phyloP scores from a whole-genome alignment of 2,113 vertebrate species.

The Chaetodon trifascialis region DNA sequence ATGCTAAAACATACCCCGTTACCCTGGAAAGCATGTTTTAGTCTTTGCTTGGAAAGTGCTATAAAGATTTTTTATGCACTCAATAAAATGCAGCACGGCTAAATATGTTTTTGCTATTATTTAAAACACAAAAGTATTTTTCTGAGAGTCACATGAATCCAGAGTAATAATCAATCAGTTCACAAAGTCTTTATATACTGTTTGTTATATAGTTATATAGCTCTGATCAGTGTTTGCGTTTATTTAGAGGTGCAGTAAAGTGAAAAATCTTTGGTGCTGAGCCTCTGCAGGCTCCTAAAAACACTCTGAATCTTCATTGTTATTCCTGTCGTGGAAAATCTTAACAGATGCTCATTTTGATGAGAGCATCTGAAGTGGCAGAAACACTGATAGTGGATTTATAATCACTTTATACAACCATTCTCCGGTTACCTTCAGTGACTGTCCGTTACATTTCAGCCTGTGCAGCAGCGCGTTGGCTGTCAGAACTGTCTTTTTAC shows the following conservation, averaged over 20 bases:
- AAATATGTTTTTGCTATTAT: not conserved
- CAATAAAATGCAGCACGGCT: not conserved
- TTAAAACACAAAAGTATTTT: not conserved
- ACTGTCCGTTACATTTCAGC: slow-evolving; percentile 8
- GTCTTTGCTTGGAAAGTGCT: not conserved
- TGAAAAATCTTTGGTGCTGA: not conserved
- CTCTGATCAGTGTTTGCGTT: not conserved
- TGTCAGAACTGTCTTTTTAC: not conserved
- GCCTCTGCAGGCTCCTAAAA: not conserved
- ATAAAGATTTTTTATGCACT: not conserved
- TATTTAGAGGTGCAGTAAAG: not conserved
- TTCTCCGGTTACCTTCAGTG: slow-evolving; percentile 2
- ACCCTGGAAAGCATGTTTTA: too few species aligned
- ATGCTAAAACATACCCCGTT: not conserved
- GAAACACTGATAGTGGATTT: not conserved
- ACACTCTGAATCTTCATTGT: not conserved
- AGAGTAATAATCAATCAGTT: not conserved
- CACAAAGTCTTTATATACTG: too few species aligned
- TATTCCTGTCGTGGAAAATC: not conserved
- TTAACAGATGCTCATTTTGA: not conserved
- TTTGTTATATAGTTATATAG: not conserved
- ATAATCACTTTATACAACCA: slow-evolving; percentile 34
- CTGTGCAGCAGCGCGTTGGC: not conserved
- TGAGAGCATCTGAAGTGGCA: slow-evolving; percentile 14
- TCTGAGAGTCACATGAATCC: not conserved